These are phyloP conservation scores for Trachops cirrhosus DNA, from an alignment of 2,797 vertebrate genomes.

Conservation along the genomic window DNA sequence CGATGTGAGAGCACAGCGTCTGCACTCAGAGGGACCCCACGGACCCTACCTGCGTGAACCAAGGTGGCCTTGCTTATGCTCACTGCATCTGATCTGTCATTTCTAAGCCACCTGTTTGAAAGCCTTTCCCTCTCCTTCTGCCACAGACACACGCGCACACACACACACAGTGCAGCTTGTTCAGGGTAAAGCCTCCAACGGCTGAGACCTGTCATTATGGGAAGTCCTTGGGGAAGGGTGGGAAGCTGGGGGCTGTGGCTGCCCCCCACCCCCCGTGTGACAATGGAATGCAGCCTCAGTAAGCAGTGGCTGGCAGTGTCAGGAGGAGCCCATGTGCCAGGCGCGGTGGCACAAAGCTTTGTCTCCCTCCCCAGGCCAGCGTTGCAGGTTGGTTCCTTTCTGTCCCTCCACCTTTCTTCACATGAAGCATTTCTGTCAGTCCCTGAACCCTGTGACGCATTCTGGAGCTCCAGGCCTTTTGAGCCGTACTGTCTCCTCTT, in stretches of 20 bases:
- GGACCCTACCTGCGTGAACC: neutral
- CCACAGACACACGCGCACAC: too few species aligned
- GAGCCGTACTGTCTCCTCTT: neutral
- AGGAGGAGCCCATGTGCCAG: neutral
- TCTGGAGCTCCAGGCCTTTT: neutral
- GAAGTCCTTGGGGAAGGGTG: neutral
- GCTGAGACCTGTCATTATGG: neutral
- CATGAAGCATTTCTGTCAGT: neutral
- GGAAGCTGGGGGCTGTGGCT: neutral
- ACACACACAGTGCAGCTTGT: neutral
- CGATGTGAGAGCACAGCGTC: rapidly evolving
- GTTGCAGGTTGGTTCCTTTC: neutral
- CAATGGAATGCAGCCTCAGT: neutral
- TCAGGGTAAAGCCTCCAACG: neutral
- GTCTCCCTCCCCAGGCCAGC: neutral
- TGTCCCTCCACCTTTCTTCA: neutral
- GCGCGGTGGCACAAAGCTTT: rapidly evolving
- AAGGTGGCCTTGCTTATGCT: neutral
- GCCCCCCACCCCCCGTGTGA: neutral
- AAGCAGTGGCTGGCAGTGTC: neutral
- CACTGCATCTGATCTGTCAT: neutral
- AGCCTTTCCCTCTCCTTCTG: neutral
- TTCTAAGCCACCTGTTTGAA: neutral
- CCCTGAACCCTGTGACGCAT: neutral
- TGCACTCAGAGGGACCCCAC: rapidly evolving